These are phyloP conservation scores for Coracias cyanogaster DNA, from an alignment of 2,797 vertebrate species.

Conservation along the genomic window DNA sequence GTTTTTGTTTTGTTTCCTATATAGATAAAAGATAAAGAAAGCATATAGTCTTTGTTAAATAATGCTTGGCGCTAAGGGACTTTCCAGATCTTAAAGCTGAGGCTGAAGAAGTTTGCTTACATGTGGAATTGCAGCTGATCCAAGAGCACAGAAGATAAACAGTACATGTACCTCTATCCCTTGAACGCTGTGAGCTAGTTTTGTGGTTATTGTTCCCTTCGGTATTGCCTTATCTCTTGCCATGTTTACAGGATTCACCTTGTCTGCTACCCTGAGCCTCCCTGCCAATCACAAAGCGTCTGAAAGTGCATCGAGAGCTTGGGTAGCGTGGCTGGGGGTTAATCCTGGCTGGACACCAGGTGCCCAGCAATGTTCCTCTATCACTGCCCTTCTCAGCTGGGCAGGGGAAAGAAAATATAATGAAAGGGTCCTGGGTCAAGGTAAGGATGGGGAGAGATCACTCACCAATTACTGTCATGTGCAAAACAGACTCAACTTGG, in stretches of 20 bases:
- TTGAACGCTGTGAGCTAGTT: slow-evolving; percentile 24
- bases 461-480: neutral
- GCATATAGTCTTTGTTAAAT: slow-evolving; percentile 58
- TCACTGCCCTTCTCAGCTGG: neutral
- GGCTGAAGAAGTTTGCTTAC: slow-evolving; percentile 34
- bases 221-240: slow-evolving; percentile 42
- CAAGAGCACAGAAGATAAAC: slow-evolving; percentile 61
- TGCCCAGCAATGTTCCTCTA: neutral
- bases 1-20: slow-evolving; percentile 70
- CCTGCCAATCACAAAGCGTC: slow-evolving; percentile 6
- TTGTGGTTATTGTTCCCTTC: slow-evolving; percentile 21
- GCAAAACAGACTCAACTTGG: neutral
- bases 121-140: slow-evolving; percentile 56
- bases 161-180: slow-evolving; percentile 19
- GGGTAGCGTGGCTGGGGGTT: neutral
- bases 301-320: neutral
- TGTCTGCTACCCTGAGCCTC: slow-evolving; percentile 34
- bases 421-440: neutral
- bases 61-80: slow-evolving; percentile 48
- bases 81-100: slow-evolving; percentile 55
- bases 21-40: slow-evolving; percentile 69
- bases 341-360: neutral
- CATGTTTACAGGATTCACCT: slow-evolving; percentile 51
- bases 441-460: neutral
- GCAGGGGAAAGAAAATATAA: neutral